phyloP scores from a whole-genome alignment of 2,888 invertebrate genomes.

The Stegophylla sp. region DNA sequence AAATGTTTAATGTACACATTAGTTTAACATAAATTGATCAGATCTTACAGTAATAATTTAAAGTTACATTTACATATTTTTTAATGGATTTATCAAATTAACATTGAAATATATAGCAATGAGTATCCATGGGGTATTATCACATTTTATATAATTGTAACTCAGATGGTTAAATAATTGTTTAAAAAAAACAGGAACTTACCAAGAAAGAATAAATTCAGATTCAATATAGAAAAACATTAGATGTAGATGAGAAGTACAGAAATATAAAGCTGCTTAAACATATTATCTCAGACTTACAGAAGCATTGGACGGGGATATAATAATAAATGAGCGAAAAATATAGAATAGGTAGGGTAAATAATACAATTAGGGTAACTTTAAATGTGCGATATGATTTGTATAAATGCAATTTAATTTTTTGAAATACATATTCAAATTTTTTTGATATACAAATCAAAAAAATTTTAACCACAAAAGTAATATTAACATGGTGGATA shows the following conservation, averaged over 20 bases:
- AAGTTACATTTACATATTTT: slow-evolving; percentile 28
- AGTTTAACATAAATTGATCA: slow-evolving; percentile 26
- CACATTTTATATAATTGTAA: slow-evolving; percentile 40
- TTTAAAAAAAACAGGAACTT: slow-evolving; percentile 35
- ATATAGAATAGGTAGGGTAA: slow-evolving; percentile 25
- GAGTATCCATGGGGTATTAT: slow-evolving; percentile 37
- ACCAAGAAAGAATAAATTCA: slow-evolving; percentile 27
- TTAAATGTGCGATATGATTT: slow-evolving; percentile 45
- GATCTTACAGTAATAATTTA: slow-evolving; percentile 51
- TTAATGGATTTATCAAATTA: slow-evolving; percentile 27
- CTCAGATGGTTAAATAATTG: slow-evolving; percentile 27
- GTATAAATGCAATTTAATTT: slow-evolving; percentile 39
- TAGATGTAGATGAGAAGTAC: slow-evolving; percentile 16
- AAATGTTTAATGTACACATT: slow-evolving; percentile 44
- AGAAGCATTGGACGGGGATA: slow-evolving; percentile 53
- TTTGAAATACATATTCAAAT: slow-evolving; percentile 24
- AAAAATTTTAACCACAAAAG: neutral
- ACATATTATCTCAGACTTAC: slow-evolving; percentile 43
- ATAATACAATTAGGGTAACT: slow-evolving; percentile 49
- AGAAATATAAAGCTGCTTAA: slow-evolving; percentile 15
- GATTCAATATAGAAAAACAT: slow-evolving; percentile 41
- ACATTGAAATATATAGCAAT: slow-evolving; percentile 37
- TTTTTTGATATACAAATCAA: slow-evolving; percentile 21
- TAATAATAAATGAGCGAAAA: slow-evolving; percentile 24
- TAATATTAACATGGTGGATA: neutral